Base-by-base conservation (phyloP, 2,888 invertebrate genomes). In the Taphrorychus bicolor region DNA sequence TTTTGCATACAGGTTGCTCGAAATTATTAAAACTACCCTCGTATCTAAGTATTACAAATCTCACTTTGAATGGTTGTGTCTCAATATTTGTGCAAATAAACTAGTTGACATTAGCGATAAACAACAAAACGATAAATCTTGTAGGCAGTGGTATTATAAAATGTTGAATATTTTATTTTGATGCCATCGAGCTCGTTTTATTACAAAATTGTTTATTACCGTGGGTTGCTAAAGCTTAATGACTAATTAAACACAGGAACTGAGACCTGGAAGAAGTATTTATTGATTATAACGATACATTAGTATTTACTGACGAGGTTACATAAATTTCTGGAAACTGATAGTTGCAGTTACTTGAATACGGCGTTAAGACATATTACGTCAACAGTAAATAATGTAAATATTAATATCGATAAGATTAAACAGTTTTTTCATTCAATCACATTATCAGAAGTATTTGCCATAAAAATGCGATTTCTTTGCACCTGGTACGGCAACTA, bases 321-420 rank as follows among this genome's bases (percentile, higher is more conserved):
- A 3, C 7, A 3, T 9, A 32, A 1, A 32, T 32, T 32, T 32
- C 11, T 32, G 32, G 11, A 9, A 32, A 32, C 32, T 32, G 9
- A 32, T 11, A 32, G 32, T 32, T 32, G 11, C 32, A 32, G 1
- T 32, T 32, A 32, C 11, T 32, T n/a, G n/a, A n/a, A n/a, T n/a
- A n/a, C n/a, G n/a, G n/a, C n/a, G 32, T 11, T 32, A 32, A 32
- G 7, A 11, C 1, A 11, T 32, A 32, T 32, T 32, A 3, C 32
- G 32, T 11, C 7, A 32, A 32, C 11, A 32, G 32, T 32, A 45
- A 45, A 7, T 32, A 32, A 32, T 32, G 32, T 32, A 32, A 32
- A 45, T 45, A 45, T 45, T 45, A 17, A 45, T 45, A 4, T 14
- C 14, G 45, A 45, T 45, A 45, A 45, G 16, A 45, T 45, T 45